Evolutionary conservation across 2,888 invertebrate species (phyloP).

Genomic region (Drosophila ochracea): DNA sequence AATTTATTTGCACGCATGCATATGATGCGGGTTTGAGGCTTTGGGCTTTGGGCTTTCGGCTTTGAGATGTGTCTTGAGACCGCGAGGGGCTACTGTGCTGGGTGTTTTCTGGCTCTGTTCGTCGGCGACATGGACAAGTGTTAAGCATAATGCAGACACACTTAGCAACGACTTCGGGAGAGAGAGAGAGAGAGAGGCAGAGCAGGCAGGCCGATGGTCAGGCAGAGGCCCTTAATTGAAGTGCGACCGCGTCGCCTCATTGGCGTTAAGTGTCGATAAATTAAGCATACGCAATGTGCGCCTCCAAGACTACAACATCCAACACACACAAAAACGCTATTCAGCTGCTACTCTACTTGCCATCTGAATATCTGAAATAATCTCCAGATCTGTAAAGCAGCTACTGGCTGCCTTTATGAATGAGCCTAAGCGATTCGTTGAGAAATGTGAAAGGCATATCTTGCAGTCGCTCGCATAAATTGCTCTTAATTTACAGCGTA

Average conservation of each 20-base stretch:
- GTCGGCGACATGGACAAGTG: conserved; percentile 74
- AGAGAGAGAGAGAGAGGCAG: not conserved
- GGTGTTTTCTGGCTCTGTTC: conserved; percentile 56
- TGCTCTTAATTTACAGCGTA: conserved; percentile 71
- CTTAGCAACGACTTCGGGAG: conserved; percentile 17
- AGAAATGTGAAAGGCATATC: conserved; percentile 55
- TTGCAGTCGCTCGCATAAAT: conserved; percentile 65
- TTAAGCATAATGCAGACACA: conserved; percentile 81
- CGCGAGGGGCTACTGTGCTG: conserved; percentile 41
- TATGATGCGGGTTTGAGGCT: conserved; percentile 57
- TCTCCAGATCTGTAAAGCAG: conserved; percentile 31
- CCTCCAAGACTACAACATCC: conserved; percentile 10
- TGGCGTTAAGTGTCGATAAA: conserved; percentile 83
- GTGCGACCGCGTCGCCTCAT: conserved; percentile 75
- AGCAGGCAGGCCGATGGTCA: not conserved
- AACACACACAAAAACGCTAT: not conserved
- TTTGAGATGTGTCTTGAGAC: not conserved
- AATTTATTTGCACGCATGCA: conserved; percentile 84
- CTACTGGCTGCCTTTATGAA: conserved; percentile 51
- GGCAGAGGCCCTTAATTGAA: conserved; percentile 65
- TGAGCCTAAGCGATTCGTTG: conserved; percentile 35
- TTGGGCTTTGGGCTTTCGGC: not conserved
- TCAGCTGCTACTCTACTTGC: conserved; percentile 1
- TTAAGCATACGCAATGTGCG: conserved; percentile 76
- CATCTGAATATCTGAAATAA: conserved; percentile 4